Percentiles rank a stretch among this genome's conserved stretches.
Conservation (phyloP, 2,888 invertebrate genomes). For the Ctenicera cuprea region DNA sequence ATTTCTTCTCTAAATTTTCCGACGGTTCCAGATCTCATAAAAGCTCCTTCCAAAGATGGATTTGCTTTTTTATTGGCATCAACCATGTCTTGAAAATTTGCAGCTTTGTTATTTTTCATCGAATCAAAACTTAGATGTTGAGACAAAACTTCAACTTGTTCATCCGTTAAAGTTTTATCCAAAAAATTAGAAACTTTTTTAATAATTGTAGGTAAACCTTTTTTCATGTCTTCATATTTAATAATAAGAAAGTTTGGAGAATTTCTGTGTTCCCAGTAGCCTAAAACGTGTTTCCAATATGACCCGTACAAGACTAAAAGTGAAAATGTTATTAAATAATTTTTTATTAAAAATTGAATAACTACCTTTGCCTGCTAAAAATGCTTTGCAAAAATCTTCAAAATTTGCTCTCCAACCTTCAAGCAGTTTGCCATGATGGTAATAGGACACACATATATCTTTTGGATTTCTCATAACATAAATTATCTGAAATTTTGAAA, state of each 20-base stretch:
- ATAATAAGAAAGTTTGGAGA: constrained; percentile 65
- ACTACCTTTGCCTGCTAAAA: constrained; percentile 78
- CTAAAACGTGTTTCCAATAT: constrained; percentile 65
- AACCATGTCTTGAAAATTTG: constrained; percentile 73
- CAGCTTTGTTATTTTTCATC: constrained; percentile 77
- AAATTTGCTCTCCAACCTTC: constrained; percentile 76
- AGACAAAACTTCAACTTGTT: constrained; percentile 59
- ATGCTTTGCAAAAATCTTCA: constrained; percentile 85
- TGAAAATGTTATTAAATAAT: background rate
- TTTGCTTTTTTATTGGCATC: background rate
- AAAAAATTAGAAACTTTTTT: constrained; percentile 71
- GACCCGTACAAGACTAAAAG: constrained; percentile 61
- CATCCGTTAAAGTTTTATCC: constrained; percentile 63
- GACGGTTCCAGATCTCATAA: constrained; percentile 62
- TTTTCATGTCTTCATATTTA: constrained; percentile 66
- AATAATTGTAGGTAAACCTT: constrained; percentile 71
- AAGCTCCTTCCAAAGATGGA: constrained; percentile 46
- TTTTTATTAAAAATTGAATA: background rate
- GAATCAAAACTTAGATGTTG: constrained; percentile 65
- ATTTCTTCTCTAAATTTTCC: constrained; percentile 62
- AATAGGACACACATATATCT: constrained; percentile 92
- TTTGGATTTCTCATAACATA: constrained; percentile 93
- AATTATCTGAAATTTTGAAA: constrained; percentile 79
- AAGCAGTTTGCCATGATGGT: constrained; percentile 84
- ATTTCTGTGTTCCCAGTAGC: constrained; percentile 66